These are phyloP conservation scores for Montipora sp. DNA, from an alignment of 64 coral and sea anemone genomes.

Conservation along the genomic window DNA sequence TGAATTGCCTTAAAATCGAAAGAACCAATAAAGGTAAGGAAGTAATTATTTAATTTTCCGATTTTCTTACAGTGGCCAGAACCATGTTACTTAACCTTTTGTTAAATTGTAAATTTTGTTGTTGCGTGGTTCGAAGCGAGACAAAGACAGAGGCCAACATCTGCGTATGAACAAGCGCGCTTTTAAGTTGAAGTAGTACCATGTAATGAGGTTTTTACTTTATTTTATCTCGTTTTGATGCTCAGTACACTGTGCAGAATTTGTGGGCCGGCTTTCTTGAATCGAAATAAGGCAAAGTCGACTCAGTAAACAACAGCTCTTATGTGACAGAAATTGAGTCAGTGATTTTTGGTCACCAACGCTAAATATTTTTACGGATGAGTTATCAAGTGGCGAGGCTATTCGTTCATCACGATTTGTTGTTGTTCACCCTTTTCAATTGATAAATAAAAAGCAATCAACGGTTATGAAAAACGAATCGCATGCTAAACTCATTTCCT, in stretches of 20 bases:
- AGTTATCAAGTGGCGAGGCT: background rate
- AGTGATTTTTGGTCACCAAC: background rate
- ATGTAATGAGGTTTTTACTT: background rate
- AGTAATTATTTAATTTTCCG: background rate
- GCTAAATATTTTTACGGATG: background rate
- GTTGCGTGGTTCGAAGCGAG: background rate
- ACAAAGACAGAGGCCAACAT: background rate
- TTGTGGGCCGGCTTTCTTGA: background rate
- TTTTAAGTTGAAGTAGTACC: background rate
- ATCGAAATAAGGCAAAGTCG: background rate
- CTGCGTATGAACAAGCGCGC: background rate
- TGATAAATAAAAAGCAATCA: background rate
- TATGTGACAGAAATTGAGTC: background rate
- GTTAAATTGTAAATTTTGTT: background rate
- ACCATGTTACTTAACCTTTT: background rate
- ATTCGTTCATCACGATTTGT: background rate
- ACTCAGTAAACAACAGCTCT: background rate
- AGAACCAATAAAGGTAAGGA: too few species aligned
- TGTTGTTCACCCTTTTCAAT: background rate
- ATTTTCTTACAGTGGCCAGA: background rate
- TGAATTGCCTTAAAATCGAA: background rate
- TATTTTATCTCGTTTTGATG: background rate
- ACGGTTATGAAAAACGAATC: background rate
- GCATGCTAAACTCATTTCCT: background rate
- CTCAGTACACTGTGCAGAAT: too few species aligned